Conservation (phyloP, 2,888 invertebrate genomes). For the Serripes groenlandicus region DNA sequence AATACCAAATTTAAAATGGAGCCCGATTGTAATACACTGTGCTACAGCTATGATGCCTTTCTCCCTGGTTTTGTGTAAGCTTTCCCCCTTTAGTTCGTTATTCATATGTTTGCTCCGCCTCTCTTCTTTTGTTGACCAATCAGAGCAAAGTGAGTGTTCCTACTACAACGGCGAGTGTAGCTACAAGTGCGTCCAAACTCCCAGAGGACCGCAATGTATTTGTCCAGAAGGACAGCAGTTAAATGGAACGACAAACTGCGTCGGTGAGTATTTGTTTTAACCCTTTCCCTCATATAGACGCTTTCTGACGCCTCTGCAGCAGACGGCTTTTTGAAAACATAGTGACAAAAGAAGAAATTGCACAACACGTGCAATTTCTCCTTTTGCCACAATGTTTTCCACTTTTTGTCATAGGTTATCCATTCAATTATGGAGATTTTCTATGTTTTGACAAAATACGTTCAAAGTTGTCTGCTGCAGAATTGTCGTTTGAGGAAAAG, state of each 20-base stretch:
- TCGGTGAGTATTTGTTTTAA: slow-evolving; percentile 79
- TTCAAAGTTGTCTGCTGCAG: no score
- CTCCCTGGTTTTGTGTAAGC: background rate
- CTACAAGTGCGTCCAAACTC: slow-evolving; percentile 86
- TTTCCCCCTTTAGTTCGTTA: background rate
- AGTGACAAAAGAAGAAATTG: background rate
- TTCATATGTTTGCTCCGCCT: slow-evolving; percentile 5
- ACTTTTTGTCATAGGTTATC: no score
- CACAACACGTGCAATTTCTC: background rate
- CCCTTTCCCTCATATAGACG: background rate
- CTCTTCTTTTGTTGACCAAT: background rate
- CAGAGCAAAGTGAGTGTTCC: slow-evolving; percentile 85
- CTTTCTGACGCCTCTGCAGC: background rate
- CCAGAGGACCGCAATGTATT: slow-evolving; percentile 93
- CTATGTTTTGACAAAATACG: no score
- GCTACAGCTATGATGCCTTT: no score
- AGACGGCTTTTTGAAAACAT: background rate
- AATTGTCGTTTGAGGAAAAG: no score
- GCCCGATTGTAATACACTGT: no score
- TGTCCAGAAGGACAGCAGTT: slow-evolving; percentile 96
- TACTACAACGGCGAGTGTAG: slow-evolving; percentile 86
- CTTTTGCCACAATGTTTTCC: background rate
- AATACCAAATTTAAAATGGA: no score
- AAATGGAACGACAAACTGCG: slow-evolving; percentile 86
- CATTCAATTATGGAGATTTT: no score